phyloP scores from a whole-genome alignment of 2,113 vertebrate genomes.

The Laticauda laticaudata region DNA sequence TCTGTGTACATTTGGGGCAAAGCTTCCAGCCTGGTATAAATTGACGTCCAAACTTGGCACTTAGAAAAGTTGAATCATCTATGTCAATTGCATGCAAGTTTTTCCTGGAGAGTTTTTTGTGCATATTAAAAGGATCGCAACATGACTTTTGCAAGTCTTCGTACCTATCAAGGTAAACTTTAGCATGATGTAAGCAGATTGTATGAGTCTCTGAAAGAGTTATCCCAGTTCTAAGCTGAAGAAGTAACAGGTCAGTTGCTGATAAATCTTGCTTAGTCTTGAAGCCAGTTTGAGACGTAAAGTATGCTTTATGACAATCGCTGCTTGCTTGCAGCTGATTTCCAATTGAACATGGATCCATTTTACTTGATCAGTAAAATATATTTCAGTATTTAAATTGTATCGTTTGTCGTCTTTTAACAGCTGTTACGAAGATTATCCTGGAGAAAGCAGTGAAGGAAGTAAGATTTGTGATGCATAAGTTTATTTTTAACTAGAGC shows the following conservation, averaged over 20 bases:
- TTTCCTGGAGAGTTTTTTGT: conserved; percentile 76
- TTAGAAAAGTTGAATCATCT: conserved; percentile 74
- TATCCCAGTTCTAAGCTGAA: conserved; percentile 77
- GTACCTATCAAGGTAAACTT: conserved; percentile 76
- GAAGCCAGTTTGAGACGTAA: conserved; percentile 73
- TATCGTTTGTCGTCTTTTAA: conserved; percentile 41
- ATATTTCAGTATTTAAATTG: conserved; percentile 35
- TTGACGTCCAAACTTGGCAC: conserved; percentile 76
- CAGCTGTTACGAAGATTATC: conserved; percentile 42
- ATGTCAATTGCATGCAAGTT: conserved; percentile 74
- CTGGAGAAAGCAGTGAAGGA: conserved; percentile 64
- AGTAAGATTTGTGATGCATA: conserved; percentile 52
- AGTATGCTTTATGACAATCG: conserved; percentile 76
- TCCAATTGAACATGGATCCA: conserved; percentile 78
- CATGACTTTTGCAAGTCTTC: conserved; percentile 77
- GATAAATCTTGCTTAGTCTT: conserved; percentile 72
- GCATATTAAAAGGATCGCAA: conserved; percentile 78
- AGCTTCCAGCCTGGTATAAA: conserved; percentile 81
- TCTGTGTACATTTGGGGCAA: conserved; percentile 77
- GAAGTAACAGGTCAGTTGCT: conserved; percentile 72
- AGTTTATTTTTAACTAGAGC: conserved; percentile 25
- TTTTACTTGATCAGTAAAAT: conserved; percentile 49
- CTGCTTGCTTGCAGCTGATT: conserved; percentile 71
- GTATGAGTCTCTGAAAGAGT: conserved; percentile 72
- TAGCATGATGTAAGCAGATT: conserved; percentile 77